phyloP scores from a whole-genome alignment of 2,113 vertebrate species.

The Serilophus lunatus region DNA sequence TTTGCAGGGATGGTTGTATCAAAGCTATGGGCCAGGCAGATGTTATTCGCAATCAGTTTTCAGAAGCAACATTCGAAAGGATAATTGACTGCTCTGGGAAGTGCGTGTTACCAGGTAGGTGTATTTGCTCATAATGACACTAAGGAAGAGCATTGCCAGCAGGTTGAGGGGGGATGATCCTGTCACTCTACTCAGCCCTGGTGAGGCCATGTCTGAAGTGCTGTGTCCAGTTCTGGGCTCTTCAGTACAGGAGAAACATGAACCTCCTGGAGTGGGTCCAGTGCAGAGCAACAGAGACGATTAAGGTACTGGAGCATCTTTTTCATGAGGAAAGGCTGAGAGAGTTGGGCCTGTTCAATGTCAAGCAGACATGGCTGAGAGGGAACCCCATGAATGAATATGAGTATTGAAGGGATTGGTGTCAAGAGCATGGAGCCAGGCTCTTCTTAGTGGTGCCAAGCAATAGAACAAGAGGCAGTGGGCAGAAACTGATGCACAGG shows the following conservation, averaged over 20 bases:
- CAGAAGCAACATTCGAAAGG: slow-evolving; percentile 79
- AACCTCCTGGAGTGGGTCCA: background rate
- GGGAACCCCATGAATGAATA: background rate
- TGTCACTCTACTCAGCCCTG: background rate
- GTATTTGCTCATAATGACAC: background rate
- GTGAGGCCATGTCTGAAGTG: background rate
- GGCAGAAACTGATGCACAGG: background rate
- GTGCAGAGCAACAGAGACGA: background rate
- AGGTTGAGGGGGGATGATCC: background rate
- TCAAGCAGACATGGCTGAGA: rapidly evolving
- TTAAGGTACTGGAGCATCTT: background rate
- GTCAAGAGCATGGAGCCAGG: background rate
- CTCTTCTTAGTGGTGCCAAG: background rate
- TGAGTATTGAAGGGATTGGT: background rate
- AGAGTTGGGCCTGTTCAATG: background rate
- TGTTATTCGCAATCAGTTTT: slow-evolving; percentile 76
- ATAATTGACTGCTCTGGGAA: slow-evolving; percentile 90
- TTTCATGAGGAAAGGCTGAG: background rate
- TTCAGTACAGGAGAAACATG: background rate
- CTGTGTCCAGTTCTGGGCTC: background rate
- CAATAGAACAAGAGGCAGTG: background rate
- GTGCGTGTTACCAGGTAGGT: slow-evolving; percentile 88
- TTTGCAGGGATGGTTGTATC: slow-evolving; percentile 84
- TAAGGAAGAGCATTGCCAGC: background rate
- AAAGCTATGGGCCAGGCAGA: slow-evolving; percentile 83